Evolutionary conservation across 2,888 invertebrate genomes (phyloP), one percentile per base, ranked within the genome.

Genomic region (Chorisops tibialis): DNA sequence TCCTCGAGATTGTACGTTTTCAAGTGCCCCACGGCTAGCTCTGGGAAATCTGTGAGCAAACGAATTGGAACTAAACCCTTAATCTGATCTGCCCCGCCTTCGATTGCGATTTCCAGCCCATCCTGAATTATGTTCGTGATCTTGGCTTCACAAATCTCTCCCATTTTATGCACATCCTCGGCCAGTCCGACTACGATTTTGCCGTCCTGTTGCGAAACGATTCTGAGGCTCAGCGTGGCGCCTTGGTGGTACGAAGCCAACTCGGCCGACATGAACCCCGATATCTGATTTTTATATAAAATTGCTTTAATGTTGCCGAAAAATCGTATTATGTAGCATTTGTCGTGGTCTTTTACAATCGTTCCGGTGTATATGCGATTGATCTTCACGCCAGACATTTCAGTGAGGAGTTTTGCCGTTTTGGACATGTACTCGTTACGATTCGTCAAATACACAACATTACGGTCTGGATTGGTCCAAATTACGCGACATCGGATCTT

Each of bases 351-450:
- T n/a, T 75, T 74, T 1, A 78, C 74, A 19, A 78, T 71, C 2
- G 75, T 76, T 2, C 79, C 79, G 1, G 70, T 63, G 45, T 71
- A 78, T 1, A 70, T 61, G 3, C 79, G 74, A 38, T 84, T 84
- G 1, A 80, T 65, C 39, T 78, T 73, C 0, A 83, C 85, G 7
- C 83, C 75, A 1, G 81, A 72, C 49, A 83, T 78, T 2, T 78
- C 75, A 1, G 71, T 74, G 4, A 90, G 74, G 35, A 84, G 74
- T 14, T 80, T 79, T 2, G 82, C 71, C 0, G 82, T 79, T 0
- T 82, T 81, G 0, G 81, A 73, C 63, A 91, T 73, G 9, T 90
- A 81, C 2, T 85, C 83, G 3, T 81, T 81, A 69, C 88, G 88
- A 69, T 87, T 75, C 0, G 89, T 89, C 18, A 90, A 79, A 54